phyloP scores from a whole-genome alignment of 2,888 invertebrate species.

The Muscina levida region DNA sequence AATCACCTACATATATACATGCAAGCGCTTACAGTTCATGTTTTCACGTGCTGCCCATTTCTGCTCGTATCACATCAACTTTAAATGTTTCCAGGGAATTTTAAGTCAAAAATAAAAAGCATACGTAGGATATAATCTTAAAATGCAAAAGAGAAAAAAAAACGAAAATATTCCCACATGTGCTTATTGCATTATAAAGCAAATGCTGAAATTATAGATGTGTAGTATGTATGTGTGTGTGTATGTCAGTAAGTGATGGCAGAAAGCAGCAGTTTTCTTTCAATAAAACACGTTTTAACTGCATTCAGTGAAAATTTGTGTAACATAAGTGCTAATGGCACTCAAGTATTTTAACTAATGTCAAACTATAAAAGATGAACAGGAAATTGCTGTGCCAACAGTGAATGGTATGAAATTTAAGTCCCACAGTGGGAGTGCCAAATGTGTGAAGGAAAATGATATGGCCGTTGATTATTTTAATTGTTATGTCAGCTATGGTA shows the following conservation, averaged over 20 bases:
- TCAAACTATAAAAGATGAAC: slow-evolving; percentile 42
- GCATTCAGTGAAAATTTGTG: slow-evolving; percentile 38
- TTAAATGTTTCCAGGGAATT: slow-evolving; percentile 33
- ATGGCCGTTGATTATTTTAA: no score
- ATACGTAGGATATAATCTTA: no score
- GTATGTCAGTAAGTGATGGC: not conserved
- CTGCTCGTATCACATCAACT: slow-evolving; percentile 3
- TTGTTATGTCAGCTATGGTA: no score
- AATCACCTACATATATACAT: no score
- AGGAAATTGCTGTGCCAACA: no score
- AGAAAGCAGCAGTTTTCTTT: slow-evolving; percentile 19
- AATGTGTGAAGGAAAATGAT: not conserved
- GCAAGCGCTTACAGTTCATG: no score
- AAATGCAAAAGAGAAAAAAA: not conserved
- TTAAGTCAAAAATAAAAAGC: not conserved
- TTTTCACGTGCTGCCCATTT: no score
- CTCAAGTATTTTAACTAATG: slow-evolving; percentile 43
- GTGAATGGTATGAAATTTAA: slow-evolving; percentile 10
- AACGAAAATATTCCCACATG: slow-evolving; percentile 39
- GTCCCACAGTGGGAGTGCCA: not conserved
- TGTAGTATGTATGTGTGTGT: not conserved
- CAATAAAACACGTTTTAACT: slow-evolving; percentile 49
- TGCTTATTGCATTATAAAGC: slow-evolving; percentile 29
- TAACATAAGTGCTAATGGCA: slow-evolving; percentile 46
- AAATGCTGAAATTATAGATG: slow-evolving; percentile 5